These are phyloP conservation scores for Lampropteryx suffumata DNA, from an alignment of 2,888 invertebrate species.

Conservation along the genomic window DNA sequence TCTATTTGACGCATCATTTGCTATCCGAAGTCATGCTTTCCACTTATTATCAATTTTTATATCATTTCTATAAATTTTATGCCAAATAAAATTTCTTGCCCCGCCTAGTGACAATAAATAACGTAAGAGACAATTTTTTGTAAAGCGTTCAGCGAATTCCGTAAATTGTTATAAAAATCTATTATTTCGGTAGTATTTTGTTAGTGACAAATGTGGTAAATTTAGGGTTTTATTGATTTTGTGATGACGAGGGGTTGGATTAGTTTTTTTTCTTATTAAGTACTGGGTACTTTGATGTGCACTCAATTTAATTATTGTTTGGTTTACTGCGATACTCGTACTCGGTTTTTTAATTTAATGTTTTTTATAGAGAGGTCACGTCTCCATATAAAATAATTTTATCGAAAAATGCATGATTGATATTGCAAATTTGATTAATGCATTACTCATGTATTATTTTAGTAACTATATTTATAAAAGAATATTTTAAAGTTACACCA, in stretches of 20 bases:
- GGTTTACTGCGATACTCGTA: conserved; percentile 6
- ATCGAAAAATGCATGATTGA: too few relatives aligned
- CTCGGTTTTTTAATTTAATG: too few relatives aligned
- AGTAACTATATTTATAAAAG: too few relatives aligned
- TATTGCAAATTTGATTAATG: too few relatives aligned
- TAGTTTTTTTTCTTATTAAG: conserved; percentile 41
- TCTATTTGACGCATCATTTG: conserved; percentile 70
- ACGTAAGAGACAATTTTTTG: conserved; percentile 37
- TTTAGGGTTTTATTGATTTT: conserved; percentile 49
- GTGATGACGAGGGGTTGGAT: conserved; percentile 38
- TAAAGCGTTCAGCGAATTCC: conserved; percentile 44
- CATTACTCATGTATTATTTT: too few relatives aligned
- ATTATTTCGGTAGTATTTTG: conserved; percentile 32
- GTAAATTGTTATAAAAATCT: conserved; percentile 50
- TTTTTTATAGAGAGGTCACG: too few relatives aligned
- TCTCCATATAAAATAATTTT: too few relatives aligned
- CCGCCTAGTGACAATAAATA: conserved; percentile 61
- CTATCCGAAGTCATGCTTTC: conserved; percentile 66
- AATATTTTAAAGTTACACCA: too few relatives aligned
- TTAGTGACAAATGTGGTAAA: conserved; percentile 49
- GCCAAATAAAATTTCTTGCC: conserved; percentile 72
- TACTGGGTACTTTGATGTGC: conserved; percentile 37
- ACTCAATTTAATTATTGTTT: conserved; percentile 53
- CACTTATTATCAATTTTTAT: conserved; percentile 76
- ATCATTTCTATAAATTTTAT: conserved; percentile 72